A percentile compares a stretch with the other conserved stretches of the same genome.
These are phyloP conservation scores for Mobula birostris DNA, from an alignment of 2,113 vertebrate species.

Conservation along the genomic window DNA sequence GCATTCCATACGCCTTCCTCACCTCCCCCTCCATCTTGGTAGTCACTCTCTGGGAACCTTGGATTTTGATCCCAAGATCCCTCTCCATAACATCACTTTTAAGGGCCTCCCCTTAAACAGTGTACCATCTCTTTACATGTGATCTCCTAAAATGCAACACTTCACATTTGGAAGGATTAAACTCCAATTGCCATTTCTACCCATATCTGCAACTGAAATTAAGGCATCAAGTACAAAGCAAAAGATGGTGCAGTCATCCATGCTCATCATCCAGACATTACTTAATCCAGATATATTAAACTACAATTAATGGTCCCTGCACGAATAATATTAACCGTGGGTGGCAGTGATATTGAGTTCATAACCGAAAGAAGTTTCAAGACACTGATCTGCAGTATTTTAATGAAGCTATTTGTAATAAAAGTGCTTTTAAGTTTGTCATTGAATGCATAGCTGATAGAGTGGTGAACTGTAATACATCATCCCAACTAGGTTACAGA, in stretches of 20 bases:
- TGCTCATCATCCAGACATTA: neutral
- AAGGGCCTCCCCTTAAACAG: too few relatives aligned
- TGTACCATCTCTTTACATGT: too few relatives aligned
- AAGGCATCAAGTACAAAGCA: neutral
- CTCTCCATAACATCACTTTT: too few relatives aligned
- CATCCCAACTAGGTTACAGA: neutral
- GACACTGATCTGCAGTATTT: neutral
- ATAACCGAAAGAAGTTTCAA: too few relatives aligned
- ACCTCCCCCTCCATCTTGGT: too few relatives aligned
- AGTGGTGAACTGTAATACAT: neutral
- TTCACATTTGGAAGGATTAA: too few relatives aligned
- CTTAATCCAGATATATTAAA: neutral
- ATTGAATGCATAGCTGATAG: neutral
- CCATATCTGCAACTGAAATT: neutral
- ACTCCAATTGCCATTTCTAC: too few relatives aligned
- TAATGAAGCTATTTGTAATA: neutral
- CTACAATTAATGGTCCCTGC: neutral
- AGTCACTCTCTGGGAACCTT: too few relatives aligned
- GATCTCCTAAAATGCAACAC: too few relatives aligned
- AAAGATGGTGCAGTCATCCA: neutral
- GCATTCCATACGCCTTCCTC: too few relatives aligned
- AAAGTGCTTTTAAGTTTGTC: neutral
- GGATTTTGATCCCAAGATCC: too few relatives aligned
- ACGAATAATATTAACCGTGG: neutral
- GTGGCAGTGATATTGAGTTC: too few relatives aligned